phyloP scores from a whole-genome alignment of 2,113 vertebrate genomes.

The Eulacestoma nigropectus region DNA sequence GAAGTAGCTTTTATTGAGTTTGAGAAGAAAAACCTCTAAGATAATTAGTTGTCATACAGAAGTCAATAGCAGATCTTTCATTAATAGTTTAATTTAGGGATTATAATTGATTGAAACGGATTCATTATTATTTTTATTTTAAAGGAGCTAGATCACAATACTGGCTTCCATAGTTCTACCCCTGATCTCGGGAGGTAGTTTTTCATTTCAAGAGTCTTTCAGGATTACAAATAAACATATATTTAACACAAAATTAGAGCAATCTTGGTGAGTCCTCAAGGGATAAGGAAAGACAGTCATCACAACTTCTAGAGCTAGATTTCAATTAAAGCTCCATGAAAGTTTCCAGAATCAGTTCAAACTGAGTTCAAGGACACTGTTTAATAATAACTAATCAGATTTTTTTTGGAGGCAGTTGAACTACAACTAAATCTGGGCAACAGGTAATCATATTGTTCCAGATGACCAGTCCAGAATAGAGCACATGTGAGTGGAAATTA shows the following conservation, averaged over 20 bases:
- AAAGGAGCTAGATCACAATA: background rate
- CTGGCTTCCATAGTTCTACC: background rate
- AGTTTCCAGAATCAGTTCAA: background rate
- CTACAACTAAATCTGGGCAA: background rate
- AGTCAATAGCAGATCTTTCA: background rate
- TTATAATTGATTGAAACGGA: background rate
- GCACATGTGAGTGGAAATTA: rapidly evolving
- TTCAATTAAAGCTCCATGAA: background rate
- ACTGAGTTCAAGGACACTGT: background rate
- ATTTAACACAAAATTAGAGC: background rate
- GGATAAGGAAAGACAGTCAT: background rate
- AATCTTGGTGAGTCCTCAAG: background rate
- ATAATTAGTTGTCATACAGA: background rate
- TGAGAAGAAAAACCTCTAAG: background rate
- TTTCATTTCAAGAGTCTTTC: background rate
- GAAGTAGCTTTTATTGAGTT: background rate
- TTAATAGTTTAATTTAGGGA: background rate
- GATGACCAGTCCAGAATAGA: background rate
- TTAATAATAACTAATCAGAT: background rate
- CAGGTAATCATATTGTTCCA: background rate
- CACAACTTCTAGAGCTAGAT: background rate
- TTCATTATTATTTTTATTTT: background rate
- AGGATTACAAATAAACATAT: background rate
- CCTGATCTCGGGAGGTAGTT: background rate
- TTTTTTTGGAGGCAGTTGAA: background rate